These are phyloP conservation scores for Toxostoma redivivum DNA, from an alignment of 2,113 vertebrate species.

Conservation along the genomic window DNA sequence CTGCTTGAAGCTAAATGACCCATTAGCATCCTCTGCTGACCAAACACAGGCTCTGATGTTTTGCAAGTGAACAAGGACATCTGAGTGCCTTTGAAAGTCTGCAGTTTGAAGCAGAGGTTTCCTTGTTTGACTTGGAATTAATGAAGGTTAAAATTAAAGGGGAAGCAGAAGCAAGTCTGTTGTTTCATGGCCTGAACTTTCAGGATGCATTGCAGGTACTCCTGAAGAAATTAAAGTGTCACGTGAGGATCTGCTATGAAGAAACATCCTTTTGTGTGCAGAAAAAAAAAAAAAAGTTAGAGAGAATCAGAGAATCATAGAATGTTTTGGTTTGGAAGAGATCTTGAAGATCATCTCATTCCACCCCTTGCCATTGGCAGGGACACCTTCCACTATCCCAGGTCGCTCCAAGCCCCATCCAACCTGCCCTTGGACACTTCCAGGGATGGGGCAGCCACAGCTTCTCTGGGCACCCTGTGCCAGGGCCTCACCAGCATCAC, in stretches of 20 bases:
- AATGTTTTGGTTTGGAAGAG: not conserved
- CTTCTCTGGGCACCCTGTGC: not conserved
- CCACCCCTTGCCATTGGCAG: not conserved
- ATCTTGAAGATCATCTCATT: not conserved
- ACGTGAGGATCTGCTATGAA: not conserved
- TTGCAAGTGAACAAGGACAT: not conserved
- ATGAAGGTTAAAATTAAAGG: not conserved
- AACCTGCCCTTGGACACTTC: rapidly evolving
- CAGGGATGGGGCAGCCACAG: not conserved
- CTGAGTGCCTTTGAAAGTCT: not conserved
- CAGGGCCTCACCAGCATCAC: not conserved
- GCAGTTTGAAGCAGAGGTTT: not conserved
- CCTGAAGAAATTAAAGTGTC: not conserved
- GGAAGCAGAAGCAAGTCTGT: not conserved
- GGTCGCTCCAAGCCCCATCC: not conserved
- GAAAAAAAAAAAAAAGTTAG: not conserved
- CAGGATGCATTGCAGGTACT: not conserved
- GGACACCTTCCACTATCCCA: not conserved
- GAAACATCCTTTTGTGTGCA: not conserved
- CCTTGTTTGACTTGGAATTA: not conserved
- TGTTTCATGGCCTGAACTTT: not conserved
- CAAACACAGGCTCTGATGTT: not conserved
- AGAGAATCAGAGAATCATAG: not conserved
- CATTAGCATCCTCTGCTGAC: constrained; percentile 41
- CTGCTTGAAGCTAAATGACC: not conserved